Conservation (phyloP, 2,797 vertebrate species). For the Danio choprae region DNA sequence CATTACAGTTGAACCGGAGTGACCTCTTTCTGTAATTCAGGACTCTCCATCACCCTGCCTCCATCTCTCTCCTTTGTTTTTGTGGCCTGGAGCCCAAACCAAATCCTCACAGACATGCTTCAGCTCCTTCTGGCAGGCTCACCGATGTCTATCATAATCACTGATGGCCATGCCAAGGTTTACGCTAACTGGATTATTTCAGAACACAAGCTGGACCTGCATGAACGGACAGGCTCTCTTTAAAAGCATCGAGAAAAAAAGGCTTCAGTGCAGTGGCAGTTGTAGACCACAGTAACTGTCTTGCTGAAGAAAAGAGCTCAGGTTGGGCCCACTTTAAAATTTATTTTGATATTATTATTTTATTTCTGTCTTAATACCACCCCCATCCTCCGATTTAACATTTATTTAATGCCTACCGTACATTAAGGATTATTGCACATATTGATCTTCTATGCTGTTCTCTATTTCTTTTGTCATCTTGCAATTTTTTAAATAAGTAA, state of each 20-base stretch:
- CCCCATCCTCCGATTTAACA: too few relatives aligned
- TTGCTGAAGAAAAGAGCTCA: background rate
- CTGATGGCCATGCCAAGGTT: constrained; percentile 35
- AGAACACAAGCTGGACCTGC: constrained; percentile 20
- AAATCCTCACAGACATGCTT: constrained; percentile 21
- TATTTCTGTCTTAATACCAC: too few relatives aligned
- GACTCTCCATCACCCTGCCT: constrained; percentile 2
- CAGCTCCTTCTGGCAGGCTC: constrained; percentile 10
- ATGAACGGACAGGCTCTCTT: background rate
- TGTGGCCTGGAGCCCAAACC: background rate
- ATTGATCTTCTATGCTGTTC: too few relatives aligned
- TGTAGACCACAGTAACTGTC: background rate
- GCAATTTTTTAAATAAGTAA: too few relatives aligned
- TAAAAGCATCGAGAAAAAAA: constrained; percentile 1
- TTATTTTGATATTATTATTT: too few relatives aligned
- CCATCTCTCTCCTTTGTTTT: constrained; percentile 14
- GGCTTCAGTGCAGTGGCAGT: background rate
- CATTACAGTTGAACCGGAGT: background rate
- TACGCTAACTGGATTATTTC: constrained; percentile 37
- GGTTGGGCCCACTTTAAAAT: too few relatives aligned
- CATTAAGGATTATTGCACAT: too few relatives aligned
- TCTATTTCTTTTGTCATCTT: too few relatives aligned
- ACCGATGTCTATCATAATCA: constrained; percentile 48
- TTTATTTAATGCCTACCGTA: too few relatives aligned
- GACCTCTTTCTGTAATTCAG: constrained; percentile 23